A percentile compares a stretch with the other conserved stretches of the same genome.
Evolutionary conservation across 1,140 invertebrate species (phyloP).

Genomic region (Choristoneura fumiferana): DNA sequence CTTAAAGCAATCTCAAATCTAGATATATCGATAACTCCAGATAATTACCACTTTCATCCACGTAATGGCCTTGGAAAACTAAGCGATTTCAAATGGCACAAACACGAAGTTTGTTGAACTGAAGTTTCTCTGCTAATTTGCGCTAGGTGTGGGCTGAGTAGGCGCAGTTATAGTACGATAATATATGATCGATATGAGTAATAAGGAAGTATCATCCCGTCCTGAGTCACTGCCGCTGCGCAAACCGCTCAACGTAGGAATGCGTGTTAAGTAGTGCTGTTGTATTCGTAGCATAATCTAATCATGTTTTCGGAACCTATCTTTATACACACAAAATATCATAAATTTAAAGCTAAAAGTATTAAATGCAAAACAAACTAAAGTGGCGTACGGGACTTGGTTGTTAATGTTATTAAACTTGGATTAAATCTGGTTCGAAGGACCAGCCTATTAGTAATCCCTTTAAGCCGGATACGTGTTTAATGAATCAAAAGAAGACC

Average conservation of each 20-base stretch:
- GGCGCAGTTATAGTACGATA: background rate
- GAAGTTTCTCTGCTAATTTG: conserved; percentile 11
- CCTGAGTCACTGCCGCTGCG: conserved; percentile 1
- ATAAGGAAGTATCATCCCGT: conserved; percentile 8
- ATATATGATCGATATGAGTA: background rate
- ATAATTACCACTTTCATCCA: conserved; percentile 12
- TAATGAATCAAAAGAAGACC: too few relatives aligned
- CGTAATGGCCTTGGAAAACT: conserved; percentile 3
- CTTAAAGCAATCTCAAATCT: conserved; percentile 4
- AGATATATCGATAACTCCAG: conserved; percentile 1
- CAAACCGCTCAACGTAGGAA: too few relatives aligned
- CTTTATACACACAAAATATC: too few relatives aligned
- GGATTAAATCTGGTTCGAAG: background rate
- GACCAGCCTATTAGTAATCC: too few relatives aligned
- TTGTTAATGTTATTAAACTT: too few relatives aligned
- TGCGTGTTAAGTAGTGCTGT: too few relatives aligned
- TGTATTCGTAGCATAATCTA: too few relatives aligned
- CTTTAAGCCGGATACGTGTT: background rate
- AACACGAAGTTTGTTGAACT: conserved; percentile 7
- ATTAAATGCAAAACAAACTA: too few relatives aligned
- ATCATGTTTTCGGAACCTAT: too few relatives aligned
- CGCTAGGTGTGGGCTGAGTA: background rate
- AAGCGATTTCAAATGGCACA: conserved; percentile 13
- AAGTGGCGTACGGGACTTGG: too few relatives aligned
- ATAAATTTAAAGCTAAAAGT: too few relatives aligned